Conservation (phyloP, 2,888 invertebrate genomes). For the Erebia ligea region DNA sequence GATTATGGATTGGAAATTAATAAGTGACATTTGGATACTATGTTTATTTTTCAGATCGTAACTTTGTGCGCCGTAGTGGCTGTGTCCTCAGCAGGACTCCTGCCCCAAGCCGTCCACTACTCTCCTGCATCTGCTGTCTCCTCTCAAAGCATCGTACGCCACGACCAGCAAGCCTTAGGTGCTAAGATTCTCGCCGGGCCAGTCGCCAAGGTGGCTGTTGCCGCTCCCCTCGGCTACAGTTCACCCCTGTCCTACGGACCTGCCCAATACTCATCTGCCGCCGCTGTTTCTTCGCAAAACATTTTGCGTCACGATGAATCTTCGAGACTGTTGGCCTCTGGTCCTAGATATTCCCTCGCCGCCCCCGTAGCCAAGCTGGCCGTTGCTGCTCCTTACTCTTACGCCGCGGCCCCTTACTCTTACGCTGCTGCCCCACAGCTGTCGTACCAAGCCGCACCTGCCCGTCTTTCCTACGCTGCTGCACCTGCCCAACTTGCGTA, state of each 20-base stretch:
- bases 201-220: conserved; percentile 50
- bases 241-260: conserved; percentile 42
- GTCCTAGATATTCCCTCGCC: conserved; percentile 40
- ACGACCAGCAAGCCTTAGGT: conserved; percentile 54
- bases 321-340: conserved; percentile 48
- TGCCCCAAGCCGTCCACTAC: conserved; percentile 62
- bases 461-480: conserved; percentile 53
- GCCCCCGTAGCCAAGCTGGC: conserved; percentile 49
- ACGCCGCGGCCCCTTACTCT: conserved; percentile 43
- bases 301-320: conserved; percentile 60
- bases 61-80: conserved; percentile 51
- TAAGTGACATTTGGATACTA: neutral
- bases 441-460: conserved; percentile 40
- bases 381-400: conserved; percentile 43
- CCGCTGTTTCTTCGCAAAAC: conserved; percentile 62
- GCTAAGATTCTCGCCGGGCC: conserved; percentile 50
- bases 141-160: conserved; percentile 62
- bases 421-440: conserved; percentile 40
- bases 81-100: conserved; percentile 51
- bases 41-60: conserved; percentile 42
- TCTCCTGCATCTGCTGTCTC: conserved; percentile 60
- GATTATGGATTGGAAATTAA: neutral
- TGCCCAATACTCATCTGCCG: conserved; percentile 57
- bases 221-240: conserved; percentile 46
- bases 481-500: conserved; percentile 47